Evolutionary conservation across 1,140 invertebrate species (phyloP).

Genomic region (Ooceraea biroi): DNA sequence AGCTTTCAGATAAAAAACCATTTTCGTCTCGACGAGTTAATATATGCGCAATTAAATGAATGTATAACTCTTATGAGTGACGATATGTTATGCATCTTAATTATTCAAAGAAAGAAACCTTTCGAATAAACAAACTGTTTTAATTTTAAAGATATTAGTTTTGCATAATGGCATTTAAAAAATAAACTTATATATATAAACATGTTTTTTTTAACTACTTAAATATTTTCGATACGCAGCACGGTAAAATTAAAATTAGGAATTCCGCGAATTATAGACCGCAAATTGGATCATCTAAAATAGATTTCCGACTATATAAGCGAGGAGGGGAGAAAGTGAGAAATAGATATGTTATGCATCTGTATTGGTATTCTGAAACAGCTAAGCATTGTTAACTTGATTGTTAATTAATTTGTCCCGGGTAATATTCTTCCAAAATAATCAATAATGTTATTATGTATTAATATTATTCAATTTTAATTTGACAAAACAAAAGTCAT

Average conservation of each 20-base stretch:
- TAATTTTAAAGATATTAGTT: too few species aligned
- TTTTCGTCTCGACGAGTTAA: constrained; percentile 29
- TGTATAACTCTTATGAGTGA: not conserved
- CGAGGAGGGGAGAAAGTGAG: too few species aligned
- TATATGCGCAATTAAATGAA: constrained; percentile 17
- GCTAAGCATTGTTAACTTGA: not conserved
- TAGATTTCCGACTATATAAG: too few species aligned
- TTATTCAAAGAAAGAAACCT: too few species aligned
- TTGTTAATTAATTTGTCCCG: not conserved
- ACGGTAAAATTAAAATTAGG: too few species aligned
- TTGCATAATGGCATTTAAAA: too few species aligned
- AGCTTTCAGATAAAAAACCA: not conserved
- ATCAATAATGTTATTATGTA: not conserved
- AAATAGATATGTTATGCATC: not conserved
- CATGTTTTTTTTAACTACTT: too few species aligned
- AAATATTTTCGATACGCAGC: too few species aligned
- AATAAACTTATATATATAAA: too few species aligned
- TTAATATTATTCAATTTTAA: not conserved
- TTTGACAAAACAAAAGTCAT: not conserved
- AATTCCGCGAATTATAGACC: too few species aligned
- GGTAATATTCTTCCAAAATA: not conserved
- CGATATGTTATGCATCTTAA: not conserved
- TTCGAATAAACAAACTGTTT: too few species aligned
- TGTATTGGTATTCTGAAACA: not conserved
- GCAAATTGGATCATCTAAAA: too few species aligned